Evolutionary conservation across 2,888 invertebrate genomes (phyloP).

Genomic region (Diploptera punctata): DNA sequence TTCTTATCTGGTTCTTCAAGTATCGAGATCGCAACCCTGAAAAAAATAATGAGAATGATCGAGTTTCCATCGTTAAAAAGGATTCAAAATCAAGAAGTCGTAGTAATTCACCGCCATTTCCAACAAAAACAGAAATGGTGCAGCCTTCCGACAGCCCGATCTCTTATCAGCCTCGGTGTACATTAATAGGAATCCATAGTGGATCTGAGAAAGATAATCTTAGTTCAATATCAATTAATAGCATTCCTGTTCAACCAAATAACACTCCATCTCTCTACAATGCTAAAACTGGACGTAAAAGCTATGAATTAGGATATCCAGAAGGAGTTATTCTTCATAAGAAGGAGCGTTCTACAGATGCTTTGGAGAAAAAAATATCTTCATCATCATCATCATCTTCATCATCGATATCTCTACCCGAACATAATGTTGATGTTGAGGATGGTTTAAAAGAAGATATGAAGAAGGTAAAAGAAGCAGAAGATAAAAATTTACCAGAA

Average conservation of each 20-base stretch:
- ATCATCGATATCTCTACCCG: background rate
- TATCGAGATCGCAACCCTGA: background rate
- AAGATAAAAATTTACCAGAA: background rate
- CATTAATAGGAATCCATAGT: background rate
- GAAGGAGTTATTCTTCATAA: background rate
- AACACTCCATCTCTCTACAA: conserved; percentile 22
- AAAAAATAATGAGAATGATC: background rate
- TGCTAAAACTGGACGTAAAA: conserved; percentile 20
- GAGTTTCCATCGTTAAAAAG: background rate
- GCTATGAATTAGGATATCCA: conserved; percentile 3
- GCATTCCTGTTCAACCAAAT: conserved; percentile 4
- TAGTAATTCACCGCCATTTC: background rate
- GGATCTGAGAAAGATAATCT: background rate
- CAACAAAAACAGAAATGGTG: conserved; percentile 13
- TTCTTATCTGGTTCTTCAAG: conserved; percentile 33
- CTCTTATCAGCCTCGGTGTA: background rate
- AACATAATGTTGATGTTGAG: background rate
- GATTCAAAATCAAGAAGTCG: background rate
- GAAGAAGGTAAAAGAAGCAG: too few species aligned
- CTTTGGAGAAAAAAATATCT: background rate
- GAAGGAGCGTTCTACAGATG: background rate
- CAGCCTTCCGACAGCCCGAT: conserved; percentile 16
- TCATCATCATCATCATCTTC: conserved; percentile 15
- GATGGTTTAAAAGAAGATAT: too few species aligned
- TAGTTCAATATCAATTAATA: background rate